Evolutionary conservation across 2,888 invertebrate species (phyloP), one percentile per base, ranked within the genome.

Genomic region (Tetrapedia diversipes): DNA sequence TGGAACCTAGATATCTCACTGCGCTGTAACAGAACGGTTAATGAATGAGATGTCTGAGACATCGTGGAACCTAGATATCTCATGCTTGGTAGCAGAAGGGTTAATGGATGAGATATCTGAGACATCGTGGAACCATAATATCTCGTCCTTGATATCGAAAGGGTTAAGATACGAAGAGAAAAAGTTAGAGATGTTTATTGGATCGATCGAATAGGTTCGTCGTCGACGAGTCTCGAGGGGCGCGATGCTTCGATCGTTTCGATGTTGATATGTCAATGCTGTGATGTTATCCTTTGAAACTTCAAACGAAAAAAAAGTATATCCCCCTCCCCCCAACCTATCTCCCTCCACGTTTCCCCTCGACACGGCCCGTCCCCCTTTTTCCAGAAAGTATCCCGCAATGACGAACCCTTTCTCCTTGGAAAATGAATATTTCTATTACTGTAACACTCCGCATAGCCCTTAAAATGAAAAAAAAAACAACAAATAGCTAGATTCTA

Each of bases 261-360:
- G 86, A 89, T 90, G 90, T 90, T 90, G 89, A 90, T 90, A 89
- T 90, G 87, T 89, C 87, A 89, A 90, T 90, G 89, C 90, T 91
- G 91, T 90, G 90, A 91, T 90, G 90, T 90, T 89, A 89, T 89
- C 87, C 90, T 87, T 87, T 88, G 85, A 89, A 87, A 87, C 79
- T 86, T 85, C 82, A 86, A 79, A 70, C 60, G 75, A 85, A 70
- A 71, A 84, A 80, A 81, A 81, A 73, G 69, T 76, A 85, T 88
- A 86, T 87, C 80, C 79, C 79, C 64, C 61, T 39, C 59, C 56
- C 47, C 57, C 57, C 39, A 43, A 14, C 22, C 39, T 37, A 14
- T 37, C 66, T 37, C 66, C 66, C 37, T 22, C 14, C 16, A 19
- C 29, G 6, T 51, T 57, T 60, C 68, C 77, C 74, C 64, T 54